Evolutionary conservation across 2,888 invertebrate genomes (phyloP), one percentile per base, ranked within the genome.

Genomic region (Dryocosmus kuriphilus): DNA sequence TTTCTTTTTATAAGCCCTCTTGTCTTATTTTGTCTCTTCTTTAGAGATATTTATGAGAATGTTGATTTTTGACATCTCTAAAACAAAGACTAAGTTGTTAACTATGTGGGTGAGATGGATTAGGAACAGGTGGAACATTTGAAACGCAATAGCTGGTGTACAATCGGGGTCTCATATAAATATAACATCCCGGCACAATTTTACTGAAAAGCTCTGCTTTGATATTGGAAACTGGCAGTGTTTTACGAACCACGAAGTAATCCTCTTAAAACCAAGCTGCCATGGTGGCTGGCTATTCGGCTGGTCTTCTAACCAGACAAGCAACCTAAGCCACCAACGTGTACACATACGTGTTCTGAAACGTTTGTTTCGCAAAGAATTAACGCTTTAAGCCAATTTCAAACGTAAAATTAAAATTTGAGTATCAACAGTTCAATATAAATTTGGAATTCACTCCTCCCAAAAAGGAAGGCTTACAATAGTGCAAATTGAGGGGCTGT

Each of bases 201-300:
- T 85, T 76, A 80, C 81, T 78, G 81, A 79, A 81, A 84, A 84
- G 83, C 83, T 82, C 80, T 78, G 80, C 83, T 84, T 84, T 84
- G 84, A 85, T 82, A 82, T 81, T 80, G 83, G 82, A 83, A 84
- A 83, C 84, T 81, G 82, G 81, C 82, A 79, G 84, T 84, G 82
- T 85, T 88, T 87, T 86, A 85, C 85, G 84, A 84, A 86, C 86
- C 85, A 79, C 86, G 81, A 85, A 85, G 86, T 88, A 88, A 88
- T 88, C 88, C 86, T 87, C 88, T 88, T 88, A 87, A 85, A 84
- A 84, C 76, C 79, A 81, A 81, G 81, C 84, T 76, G 79, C 81
- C 82, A 78, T 78, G 75, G 79, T 80, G 77, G 77, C 67, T 24
- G 61, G 61, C 73, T 65, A 62, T 79, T 80, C 76, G 79, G 77